These are phyloP conservation scores for Micromussa lordhowensis DNA, from an alignment of 92 coral and sea anemone genomes.

Conservation along the genomic window DNA sequence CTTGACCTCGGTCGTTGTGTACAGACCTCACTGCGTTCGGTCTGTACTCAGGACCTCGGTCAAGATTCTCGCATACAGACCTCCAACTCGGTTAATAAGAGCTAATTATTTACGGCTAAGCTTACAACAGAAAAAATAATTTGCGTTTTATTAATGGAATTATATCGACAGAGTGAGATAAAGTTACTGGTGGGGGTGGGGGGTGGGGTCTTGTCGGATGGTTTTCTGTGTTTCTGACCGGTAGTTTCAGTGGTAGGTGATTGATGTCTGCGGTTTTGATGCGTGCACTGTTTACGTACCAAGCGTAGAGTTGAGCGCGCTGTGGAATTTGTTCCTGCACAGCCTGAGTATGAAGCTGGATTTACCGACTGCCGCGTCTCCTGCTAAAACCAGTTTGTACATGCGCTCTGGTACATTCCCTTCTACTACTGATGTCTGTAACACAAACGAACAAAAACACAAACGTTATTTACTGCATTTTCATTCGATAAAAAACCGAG, in stretches of 20 bases:
- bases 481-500: background rate
- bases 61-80: too few species aligned
- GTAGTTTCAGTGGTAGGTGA: background rate
- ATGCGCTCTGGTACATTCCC: conserved; percentile 88
- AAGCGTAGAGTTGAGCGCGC: conserved; percentile 93
- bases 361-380: conserved; percentile 99
- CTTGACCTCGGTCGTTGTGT: too few species aligned
- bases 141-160: background rate
- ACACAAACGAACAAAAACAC: conserved; percentile 25
- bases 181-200: too few species aligned
- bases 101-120: background rate
- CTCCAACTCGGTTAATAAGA: too few species aligned
- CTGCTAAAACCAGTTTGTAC: conserved; percentile 95
- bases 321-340: conserved; percentile 92
- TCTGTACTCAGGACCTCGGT: too few species aligned
- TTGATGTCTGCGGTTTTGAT: background rate
- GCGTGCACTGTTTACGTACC: conserved; percentile 62
- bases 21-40: too few species aligned
- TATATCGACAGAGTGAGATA: too few species aligned
- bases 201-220: too few species aligned
- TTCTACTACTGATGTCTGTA: conserved; percentile 59
- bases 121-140: background rate
- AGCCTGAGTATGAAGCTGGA: conserved; percentile 96
- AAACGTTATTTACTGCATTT: background rate
- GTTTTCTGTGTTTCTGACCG: too few species aligned